Conservation (phyloP, 1,140 invertebrate species). For the Brachionus plicatilis region DNA sequence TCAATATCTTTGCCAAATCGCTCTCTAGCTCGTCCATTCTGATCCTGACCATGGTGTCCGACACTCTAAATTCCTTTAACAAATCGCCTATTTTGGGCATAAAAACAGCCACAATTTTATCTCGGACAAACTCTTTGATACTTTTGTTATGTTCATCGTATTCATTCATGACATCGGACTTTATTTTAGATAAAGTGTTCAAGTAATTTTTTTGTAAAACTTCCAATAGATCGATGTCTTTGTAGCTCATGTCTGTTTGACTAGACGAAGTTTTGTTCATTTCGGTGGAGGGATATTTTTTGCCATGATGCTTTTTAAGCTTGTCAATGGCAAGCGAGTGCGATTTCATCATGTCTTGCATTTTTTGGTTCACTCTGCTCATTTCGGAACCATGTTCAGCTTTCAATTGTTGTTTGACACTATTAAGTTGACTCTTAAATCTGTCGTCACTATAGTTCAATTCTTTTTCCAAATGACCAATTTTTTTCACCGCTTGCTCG, state of each 20-base stretch:
- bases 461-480: conserved; percentile 11
- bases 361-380: conserved; percentile 9
- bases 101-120: conserved; percentile 7
- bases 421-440: neutral
- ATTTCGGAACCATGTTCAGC: neutral
- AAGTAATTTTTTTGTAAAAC: conserved; percentile 14
- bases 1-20: neutral
- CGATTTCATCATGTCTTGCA: conserved; percentile 32
- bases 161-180: conserved; percentile 19
- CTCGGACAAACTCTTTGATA: neutral
- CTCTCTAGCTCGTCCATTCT: neutral
- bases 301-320: neutral
- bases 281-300: neutral
- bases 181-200: conserved; percentile 10
- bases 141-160: conserved; percentile 1
- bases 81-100: conserved; percentile 29
- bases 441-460: neutral
- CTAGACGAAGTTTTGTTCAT: neutral
- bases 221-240: conserved; percentile 31
- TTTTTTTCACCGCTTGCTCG: neutral
- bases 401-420: neutral
- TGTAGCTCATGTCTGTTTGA: conserved; percentile 7
- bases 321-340: neutral
- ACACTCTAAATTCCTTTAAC: conserved; percentile 10
- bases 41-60: neutral